Evolutionary conservation across 2,113 vertebrate genomes (phyloP).

Genomic region (Gallinago paraguaiae): DNA sequence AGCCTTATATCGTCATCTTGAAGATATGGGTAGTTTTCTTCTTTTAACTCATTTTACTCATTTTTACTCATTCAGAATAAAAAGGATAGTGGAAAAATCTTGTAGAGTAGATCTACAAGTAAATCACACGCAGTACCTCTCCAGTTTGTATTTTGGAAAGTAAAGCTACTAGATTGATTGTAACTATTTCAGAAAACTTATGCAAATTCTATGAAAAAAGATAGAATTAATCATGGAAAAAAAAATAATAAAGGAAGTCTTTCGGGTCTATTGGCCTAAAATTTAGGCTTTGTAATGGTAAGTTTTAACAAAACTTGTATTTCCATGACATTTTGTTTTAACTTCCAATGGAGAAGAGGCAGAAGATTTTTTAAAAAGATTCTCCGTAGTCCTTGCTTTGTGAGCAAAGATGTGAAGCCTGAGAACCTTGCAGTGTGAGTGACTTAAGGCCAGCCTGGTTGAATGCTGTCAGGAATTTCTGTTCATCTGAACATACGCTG

Average conservation of each 20-base stretch:
- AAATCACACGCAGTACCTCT: neutral
- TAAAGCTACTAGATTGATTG: neutral
- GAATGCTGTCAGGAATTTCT: neutral
- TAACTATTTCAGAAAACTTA: neutral
- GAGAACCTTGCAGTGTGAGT: neutral
- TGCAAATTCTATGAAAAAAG: conserved; percentile 3
- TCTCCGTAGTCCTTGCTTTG: conserved; percentile 4
- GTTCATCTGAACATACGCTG: neutral
- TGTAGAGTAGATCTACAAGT: neutral
- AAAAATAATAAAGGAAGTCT: neutral
- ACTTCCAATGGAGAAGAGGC: neutral
- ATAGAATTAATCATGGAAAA: neutral
- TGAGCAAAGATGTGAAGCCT: neutral
- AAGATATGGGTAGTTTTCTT: neutral
- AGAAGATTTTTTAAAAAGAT: conserved; percentile 5
- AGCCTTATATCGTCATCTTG: neutral
- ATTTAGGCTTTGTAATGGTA: neutral
- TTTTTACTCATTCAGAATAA: neutral
- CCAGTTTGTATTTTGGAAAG: neutral
- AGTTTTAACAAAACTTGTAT: neutral
- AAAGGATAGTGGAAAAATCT: neutral
- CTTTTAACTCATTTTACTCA: neutral
- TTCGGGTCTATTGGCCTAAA: neutral
- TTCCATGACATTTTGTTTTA: conserved; percentile 11
- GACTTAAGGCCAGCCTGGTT: neutral